A percentile compares a stretch with the other conserved stretches of the same genome.
These are phyloP conservation scores for Drosophila buzzatii DNA, from an alignment of 2,888 invertebrate genomes.

Conservation along the genomic window DNA sequence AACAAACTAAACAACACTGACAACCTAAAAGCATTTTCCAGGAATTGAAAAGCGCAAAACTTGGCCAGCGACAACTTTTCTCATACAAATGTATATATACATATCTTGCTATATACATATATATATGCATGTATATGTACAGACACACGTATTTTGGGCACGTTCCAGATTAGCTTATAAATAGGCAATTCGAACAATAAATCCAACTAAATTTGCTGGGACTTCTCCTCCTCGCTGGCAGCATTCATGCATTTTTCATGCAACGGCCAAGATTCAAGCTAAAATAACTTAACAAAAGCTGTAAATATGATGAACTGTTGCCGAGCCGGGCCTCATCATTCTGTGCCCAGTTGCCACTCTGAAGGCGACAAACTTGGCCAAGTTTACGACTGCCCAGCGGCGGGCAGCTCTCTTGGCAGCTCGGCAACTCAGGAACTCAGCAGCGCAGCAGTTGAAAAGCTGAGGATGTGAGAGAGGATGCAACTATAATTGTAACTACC, in stretches of 20 bases:
- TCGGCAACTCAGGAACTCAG: neutral
- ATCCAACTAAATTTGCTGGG: slow-evolving; percentile 34
- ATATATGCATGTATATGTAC: neutral
- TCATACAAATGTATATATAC: slow-evolving; percentile 25
- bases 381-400: slow-evolving; percentile 68
- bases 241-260: slow-evolving; percentile 73
- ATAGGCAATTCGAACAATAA: slow-evolving; percentile 67
- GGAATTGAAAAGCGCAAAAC: slow-evolving; percentile 47
- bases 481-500: slow-evolving; percentile 37
- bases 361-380: slow-evolving; percentile 68
- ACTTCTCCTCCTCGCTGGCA: slow-evolving; percentile 8
- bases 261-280: slow-evolving; percentile 50
- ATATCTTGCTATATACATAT: neutral
- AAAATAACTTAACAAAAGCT: slow-evolving; percentile 76
- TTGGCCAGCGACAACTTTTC: slow-evolving; percentile 51
- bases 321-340: slow-evolving; percentile 39
- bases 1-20: neutral
- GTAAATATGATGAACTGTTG: slow-evolving; percentile 76
- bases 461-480: slow-evolving; percentile 19
- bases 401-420: slow-evolving; percentile 18
- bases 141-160: slow-evolving; percentile 19
- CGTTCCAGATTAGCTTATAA: slow-evolving; percentile 73
- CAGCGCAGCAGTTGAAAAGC: slow-evolving; percentile 46
- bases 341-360: slow-evolving; percentile 58
- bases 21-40: slow-evolving; percentile 11